These are phyloP conservation scores for Neelides sp. DNA, from an alignment of 1,140 invertebrate species.

Conservation along the genomic window DNA sequence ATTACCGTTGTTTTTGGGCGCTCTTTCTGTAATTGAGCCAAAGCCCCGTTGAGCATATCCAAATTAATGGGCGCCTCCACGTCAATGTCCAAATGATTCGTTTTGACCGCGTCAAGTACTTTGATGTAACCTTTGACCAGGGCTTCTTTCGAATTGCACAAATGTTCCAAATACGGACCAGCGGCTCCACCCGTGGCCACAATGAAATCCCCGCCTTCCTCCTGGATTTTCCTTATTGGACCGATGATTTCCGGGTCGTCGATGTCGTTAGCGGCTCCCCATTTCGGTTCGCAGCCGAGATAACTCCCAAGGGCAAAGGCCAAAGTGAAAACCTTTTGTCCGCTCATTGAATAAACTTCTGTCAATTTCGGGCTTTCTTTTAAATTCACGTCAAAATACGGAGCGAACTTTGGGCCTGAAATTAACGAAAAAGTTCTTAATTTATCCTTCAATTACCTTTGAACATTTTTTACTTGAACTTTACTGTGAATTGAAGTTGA, in stretches of 20 bases:
- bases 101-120: conserved; percentile 25
- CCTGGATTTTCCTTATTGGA: conserved; percentile 25
- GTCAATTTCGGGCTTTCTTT: conserved; percentile 18
- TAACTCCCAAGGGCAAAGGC: conserved; percentile 31
- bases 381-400: conserved; percentile 21
- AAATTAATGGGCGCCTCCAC: conserved; percentile 30
- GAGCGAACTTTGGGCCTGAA: conserved; percentile 18
- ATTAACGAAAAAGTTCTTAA: too few relatives aligned
- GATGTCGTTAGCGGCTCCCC: conserved; percentile 27
- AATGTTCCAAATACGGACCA: conserved; percentile 31
- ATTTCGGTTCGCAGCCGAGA: conserved; percentile 31
- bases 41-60: conserved; percentile 26
- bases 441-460: too few relatives aligned
- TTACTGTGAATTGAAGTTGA: too few relatives aligned
- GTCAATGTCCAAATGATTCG: conserved; percentile 32
- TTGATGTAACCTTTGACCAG: conserved; percentile 27
- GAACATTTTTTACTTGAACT: too few relatives aligned
- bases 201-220: conserved; percentile 27
- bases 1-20: conserved; percentile 24
- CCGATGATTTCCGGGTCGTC: conserved; percentile 28
- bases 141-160: conserved; percentile 14
- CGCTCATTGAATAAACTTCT: conserved; percentile 21
- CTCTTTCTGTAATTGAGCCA: conserved; percentile 25
- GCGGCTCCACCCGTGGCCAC: conserved; percentile 28
- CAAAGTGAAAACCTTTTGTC: conserved; percentile 25